Base-by-base conservation (phyloP, 1,140 invertebrate genomes). In the Neodiprion fabricii region DNA sequence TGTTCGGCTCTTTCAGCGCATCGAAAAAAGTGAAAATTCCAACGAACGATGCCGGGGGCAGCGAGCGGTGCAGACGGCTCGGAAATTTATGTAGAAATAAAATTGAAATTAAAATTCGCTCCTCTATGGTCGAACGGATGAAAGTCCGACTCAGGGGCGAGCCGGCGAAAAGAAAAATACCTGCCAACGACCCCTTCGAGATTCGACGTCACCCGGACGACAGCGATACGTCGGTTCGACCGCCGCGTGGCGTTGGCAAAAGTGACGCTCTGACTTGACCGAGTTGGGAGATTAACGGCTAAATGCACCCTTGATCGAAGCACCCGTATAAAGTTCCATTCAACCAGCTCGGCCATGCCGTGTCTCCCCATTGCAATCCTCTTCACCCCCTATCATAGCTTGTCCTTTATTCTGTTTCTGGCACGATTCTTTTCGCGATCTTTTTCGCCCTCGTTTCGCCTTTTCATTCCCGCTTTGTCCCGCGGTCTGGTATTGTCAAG, bases 241-340 rank as follows among this genome's bases (percentile, higher is more conserved):
- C 28, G 5, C 1, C 28, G 5, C 28, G 28, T 40, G 28, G 1
- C 53, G 53, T 4, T 61, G 53, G 53, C 8, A 61, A 61, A 61
- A 12, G 53, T 12, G n/a, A 12, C 53, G 7, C 53, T 61, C 8
- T 61, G 53, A 17, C 53, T 61, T 9, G 4, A 61, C 8, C 53
- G 53, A 61, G 9, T 61, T 61, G n/a, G n/a, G 11, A 7, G 53
- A 61, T 61, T 40, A 7, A 61, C 9, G 53, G 53, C 11, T 61
- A 61, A 61, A 61, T 61, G 53, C 53, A 61, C 53, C 11, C 53
- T 61, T 61, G n/a, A 61, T 61, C 53, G 53, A 61, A 61, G 53
- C 53, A 61, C 53, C 53, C 53, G 5, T 61, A 61, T 61, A 61
- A 61, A 61, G 4, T 61, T 17, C 8, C n/a, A 17, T 40, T 40